Base-by-base conservation (phyloP, 1,140 invertebrate species). In the Drosophila obscura region DNA sequence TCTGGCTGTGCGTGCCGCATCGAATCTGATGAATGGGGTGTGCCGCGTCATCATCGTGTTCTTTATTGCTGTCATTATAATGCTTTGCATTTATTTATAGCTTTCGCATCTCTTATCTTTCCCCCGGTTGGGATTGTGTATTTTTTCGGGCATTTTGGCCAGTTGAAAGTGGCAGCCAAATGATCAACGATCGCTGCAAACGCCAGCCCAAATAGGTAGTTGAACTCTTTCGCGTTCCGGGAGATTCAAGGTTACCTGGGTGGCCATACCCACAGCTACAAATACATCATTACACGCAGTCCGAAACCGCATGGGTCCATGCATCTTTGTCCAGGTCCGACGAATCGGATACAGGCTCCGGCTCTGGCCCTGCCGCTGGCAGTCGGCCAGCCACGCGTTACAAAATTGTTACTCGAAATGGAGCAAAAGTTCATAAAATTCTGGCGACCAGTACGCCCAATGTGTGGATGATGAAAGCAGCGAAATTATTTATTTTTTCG, bases 31-130 rank as follows among this genome's bases (percentile, higher is more conserved):
- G 82, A 87, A 87, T 87, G 82, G 82, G 82, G 82, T 82, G 82
- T 81, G 82, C 82, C 82, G 55, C 75, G 75, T 67, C 82, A 82
- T 88, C 82, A 76, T 85, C 50, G 45, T 69, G 41, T 82, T 76
- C 82, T 85, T 87, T 88, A 87, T 87, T 88, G 82, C 83, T 83
- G 83, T 88, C 82, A 87, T 87, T 88, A 87, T 87, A 85, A 82
- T 75, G 79, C 62, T 62, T 87, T 72, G 59, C 62, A 67, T 73
- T 78, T 85, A 88, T 85, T 85, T 85, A 85, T 85, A 88, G 78
- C 80, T 45, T 45, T 64, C 60, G 43, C 56, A 13, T 58, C 50
- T 53, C 53, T 59, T 66, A 75, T 52, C 73, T 77, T 44, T 44
- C 59, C 73, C 61, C 59, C 49, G 55, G 6, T 22, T 67, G 26